Evolutionary conservation across 2,888 invertebrate genomes (phyloP).

Genomic region (Drosophila stalkeri): DNA sequence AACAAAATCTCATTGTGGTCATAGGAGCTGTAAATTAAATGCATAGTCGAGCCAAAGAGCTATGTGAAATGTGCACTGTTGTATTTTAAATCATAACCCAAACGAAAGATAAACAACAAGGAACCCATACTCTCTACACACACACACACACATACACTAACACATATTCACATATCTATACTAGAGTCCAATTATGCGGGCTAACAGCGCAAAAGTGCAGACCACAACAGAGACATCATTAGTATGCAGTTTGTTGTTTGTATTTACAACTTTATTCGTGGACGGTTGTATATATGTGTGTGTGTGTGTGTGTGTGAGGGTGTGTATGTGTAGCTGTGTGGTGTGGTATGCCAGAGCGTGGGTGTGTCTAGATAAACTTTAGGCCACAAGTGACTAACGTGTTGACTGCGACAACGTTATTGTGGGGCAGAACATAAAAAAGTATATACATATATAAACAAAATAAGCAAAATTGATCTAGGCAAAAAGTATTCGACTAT

Average conservation of each 20-base stretch:
- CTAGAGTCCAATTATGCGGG: slow-evolving; percentile 50
- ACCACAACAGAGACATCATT: slow-evolving; percentile 63
- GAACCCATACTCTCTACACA: not conserved
- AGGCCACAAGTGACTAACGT: slow-evolving; percentile 53
- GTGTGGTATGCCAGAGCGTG: slow-evolving; percentile 6
- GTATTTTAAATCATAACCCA: slow-evolving; percentile 35
- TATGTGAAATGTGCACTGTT: slow-evolving; percentile 1
- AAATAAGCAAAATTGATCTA: not conserved
- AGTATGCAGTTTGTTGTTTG: slow-evolving; percentile 64
- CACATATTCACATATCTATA: not conserved
- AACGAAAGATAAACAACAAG: slow-evolving; percentile 42
- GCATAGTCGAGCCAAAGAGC: slow-evolving; percentile 5
- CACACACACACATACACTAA: not conserved
- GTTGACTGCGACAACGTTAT: slow-evolving; percentile 29
- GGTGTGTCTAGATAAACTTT: slow-evolving; percentile 35
- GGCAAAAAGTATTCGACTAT: not conserved
- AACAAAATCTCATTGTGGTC: slow-evolving; percentile 11
- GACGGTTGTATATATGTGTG: not conserved
- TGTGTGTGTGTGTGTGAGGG: not conserved
- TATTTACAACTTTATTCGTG: slow-evolving; percentile 32
- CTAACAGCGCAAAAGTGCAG: slow-evolving; percentile 49
- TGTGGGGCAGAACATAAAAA: slow-evolving; percentile 22
- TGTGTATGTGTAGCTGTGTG: not conserved
- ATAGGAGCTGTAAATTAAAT: slow-evolving; percentile 18
- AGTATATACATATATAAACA: not conserved